Evolutionary conservation across 2,113 vertebrate species (phyloP).

Genomic region (Dicaeum eximium): DNA sequence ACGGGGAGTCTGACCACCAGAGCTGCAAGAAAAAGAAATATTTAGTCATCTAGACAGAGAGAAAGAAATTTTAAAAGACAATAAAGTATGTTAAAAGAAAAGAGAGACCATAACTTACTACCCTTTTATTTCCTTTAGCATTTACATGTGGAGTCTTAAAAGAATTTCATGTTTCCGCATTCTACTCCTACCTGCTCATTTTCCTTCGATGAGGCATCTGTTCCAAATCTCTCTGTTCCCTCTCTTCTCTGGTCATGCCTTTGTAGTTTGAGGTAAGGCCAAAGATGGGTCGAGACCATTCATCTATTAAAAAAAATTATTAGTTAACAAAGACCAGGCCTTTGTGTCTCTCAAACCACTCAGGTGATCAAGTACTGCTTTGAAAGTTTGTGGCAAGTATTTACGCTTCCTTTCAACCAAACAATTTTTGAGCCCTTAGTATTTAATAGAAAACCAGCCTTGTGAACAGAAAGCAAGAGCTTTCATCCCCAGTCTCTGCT

Average conservation of each 20-base stretch:
- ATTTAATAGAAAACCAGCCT: neutral
- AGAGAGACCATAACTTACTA: neutral
- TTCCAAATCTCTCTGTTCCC: conserved; percentile 94
- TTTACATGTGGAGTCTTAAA: neutral
- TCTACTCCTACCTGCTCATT: conserved; percentile 80
- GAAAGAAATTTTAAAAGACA: neutral
- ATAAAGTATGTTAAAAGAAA: neutral
- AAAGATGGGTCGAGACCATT: conserved; percentile 98
- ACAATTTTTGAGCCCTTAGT: neutral
- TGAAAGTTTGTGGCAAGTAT: neutral
- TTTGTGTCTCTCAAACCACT: neutral
- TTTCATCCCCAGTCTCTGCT: neutral
- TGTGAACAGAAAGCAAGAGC: neutral
- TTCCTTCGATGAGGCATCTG: conserved; percentile 93
- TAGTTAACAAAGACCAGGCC: neutral
- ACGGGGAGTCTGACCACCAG: conserved; percentile 94
- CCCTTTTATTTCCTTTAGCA: neutral
- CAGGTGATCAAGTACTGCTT: neutral
- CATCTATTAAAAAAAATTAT: conserved; percentile 74
- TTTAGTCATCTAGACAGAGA: neutral
- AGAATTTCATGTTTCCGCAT: neutral
- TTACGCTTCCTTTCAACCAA: neutral
- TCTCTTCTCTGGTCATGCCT: conserved; percentile 96
- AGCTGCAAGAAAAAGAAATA: conserved; percentile 68
- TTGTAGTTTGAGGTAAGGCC: conserved; percentile 97